Conservation (phyloP, 1,140 invertebrate species). For the Heliothis virescens region DNA sequence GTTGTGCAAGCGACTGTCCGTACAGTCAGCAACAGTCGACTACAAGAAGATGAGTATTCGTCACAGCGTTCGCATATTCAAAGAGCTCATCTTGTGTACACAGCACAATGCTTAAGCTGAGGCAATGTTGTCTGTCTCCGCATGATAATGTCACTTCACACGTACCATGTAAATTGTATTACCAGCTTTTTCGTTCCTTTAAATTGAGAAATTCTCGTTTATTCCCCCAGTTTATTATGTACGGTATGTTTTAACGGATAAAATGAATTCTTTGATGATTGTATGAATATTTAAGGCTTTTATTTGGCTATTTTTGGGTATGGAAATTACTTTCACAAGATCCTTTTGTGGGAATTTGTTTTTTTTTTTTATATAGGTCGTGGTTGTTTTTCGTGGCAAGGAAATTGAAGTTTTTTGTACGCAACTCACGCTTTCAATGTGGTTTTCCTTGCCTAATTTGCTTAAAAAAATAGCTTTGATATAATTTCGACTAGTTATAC, state of each 20-base stretch:
- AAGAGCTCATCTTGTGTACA: slow-evolving; percentile 35
- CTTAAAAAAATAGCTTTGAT: too few relatives aligned
- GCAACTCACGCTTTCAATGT: too few relatives aligned
- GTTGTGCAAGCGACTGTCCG: slow-evolving; percentile 1
- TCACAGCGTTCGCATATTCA: slow-evolving; percentile 33
- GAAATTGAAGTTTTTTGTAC: too few relatives aligned
- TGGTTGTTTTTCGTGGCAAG: too few relatives aligned
- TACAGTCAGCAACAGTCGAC: not conserved
- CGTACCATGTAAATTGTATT: slow-evolving; percentile 35
- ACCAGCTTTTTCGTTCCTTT: slow-evolving; percentile 33
- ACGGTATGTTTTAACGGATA: not conserved
- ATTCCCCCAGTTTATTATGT: slow-evolving; percentile 1
- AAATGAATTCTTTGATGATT: slow-evolving; percentile 19
- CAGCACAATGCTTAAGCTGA: slow-evolving; percentile 36
- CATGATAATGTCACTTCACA: slow-evolving; percentile 24
- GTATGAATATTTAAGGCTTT: not conserved
- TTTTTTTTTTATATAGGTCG: not conserved
- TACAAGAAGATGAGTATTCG: slow-evolving; percentile 34
- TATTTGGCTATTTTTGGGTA: not conserved
- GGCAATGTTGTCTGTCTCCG: slow-evolving; percentile 9
- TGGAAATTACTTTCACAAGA: slow-evolving; percentile 2
- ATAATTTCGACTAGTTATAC: too few relatives aligned
- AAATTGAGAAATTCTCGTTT: slow-evolving; percentile 36
- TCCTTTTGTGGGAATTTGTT: not conserved
- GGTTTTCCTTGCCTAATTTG: too few relatives aligned